These are phyloP conservation scores for Brachyrhaphis roseni DNA, from an alignment of 2,797 vertebrate genomes.

Conservation along the genomic window DNA sequence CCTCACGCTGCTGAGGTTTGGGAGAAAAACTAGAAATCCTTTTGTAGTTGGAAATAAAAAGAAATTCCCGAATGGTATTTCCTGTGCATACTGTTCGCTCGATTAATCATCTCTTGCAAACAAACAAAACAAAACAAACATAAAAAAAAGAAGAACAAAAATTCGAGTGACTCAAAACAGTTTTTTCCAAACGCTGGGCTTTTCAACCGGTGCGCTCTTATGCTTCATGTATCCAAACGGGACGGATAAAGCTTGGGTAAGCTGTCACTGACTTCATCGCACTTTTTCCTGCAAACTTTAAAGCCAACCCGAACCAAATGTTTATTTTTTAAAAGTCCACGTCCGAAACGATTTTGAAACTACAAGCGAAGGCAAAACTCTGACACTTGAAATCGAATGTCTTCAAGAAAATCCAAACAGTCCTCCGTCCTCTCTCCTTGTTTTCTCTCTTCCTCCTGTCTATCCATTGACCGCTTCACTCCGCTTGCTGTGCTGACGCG, in stretches of 20 bases:
- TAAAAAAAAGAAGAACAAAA: constrained; percentile 7
- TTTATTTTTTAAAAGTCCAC: constrained; percentile 47
- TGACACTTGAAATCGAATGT: constrained; percentile 28
- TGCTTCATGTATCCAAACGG: constrained; percentile 56
- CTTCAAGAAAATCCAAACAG: constrained; percentile 51
- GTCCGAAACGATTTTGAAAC: constrained; percentile 16
- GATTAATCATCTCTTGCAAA: constrained; percentile 23
- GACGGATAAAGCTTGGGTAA: constrained; percentile 25
- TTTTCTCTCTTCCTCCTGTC: constrained; percentile 22
- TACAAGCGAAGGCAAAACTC: constrained; percentile 28
- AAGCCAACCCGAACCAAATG: constrained; percentile 24
- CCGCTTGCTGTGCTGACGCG: constrained; percentile 38
- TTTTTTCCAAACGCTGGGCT: constrained; percentile 11
- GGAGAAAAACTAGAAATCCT: constrained; percentile 64
- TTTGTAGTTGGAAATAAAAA: constrained; percentile 36
- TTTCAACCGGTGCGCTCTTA: constrained; percentile 44
- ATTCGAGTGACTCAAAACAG: constrained; percentile 34
- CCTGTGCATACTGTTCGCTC: constrained; percentile 30
- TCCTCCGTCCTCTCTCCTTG: constrained; percentile 38
- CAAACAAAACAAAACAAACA: neutral
- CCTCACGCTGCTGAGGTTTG: constrained; percentile 36
- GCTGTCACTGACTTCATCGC: constrained; percentile 23
- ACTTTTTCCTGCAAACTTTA: constrained; percentile 64
- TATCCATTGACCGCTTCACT: constrained; percentile 38
- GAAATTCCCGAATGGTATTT: constrained; percentile 31